Percentiles rank a stretch among this genome's conserved stretches.
Conservation (phyloP, 2,113 vertebrate genomes). For the Psephotus haematonotus region DNA sequence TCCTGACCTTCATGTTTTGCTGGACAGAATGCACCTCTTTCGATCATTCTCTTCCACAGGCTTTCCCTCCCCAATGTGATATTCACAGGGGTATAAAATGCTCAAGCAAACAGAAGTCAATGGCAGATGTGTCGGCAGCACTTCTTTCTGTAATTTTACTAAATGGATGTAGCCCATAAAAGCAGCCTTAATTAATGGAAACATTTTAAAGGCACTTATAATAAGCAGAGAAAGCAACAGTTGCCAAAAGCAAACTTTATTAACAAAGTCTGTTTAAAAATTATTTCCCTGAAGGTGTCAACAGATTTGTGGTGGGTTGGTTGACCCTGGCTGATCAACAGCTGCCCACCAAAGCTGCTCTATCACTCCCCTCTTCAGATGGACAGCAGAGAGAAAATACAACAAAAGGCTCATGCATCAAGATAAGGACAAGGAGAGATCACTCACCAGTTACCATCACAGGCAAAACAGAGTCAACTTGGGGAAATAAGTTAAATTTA, state of each 20-base stretch:
- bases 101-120: constrained; percentile 46
- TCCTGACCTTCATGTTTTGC: constrained; percentile 42
- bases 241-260: constrained; percentile 62
- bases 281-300: constrained; percentile 6
- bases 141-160: constrained; percentile 43
- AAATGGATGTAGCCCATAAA: constrained; percentile 48
- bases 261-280: constrained; percentile 20
- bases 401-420: neutral
- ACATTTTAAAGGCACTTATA: constrained; percentile 57
- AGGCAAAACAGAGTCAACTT: neutral
- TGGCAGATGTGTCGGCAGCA: constrained; percentile 30
- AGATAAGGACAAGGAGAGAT: neutral
- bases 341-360: neutral
- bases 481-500: neutral
- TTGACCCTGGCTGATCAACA: neutral
- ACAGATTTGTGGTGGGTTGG: neutral
- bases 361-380: neutral
- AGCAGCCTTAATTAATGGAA: constrained; percentile 40
- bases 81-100: constrained; percentile 21
- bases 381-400: neutral
- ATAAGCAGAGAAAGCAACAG: neutral
- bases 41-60: neutral
- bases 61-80: constrained; percentile 5
- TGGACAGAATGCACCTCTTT: constrained; percentile 49
- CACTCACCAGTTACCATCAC: neutral